Base-by-base conservation (phyloP, 1,140 invertebrate genomes). In the Microplitis mediator region DNA sequence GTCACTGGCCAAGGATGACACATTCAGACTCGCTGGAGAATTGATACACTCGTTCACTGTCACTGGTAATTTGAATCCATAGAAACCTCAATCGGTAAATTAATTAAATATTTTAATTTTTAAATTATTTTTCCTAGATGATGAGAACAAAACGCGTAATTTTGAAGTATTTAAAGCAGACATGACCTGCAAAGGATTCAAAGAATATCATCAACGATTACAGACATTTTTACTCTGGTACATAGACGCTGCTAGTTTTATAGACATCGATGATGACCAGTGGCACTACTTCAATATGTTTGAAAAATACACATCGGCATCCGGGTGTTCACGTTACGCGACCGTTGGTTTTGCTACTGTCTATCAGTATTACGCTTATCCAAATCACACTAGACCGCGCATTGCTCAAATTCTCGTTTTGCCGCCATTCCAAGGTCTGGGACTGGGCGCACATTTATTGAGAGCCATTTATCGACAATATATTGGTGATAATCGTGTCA, bases 301-400 rank as follows among this genome's bases (percentile, higher is more conserved):
- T 87, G 95, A 97, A 86, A 95, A 93, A 80, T 95, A 93, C 79
- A 87, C 88, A 73, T 88, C 88, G 35, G 85, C 88, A 56, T 88
- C 92, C 79, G 92, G 93, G 11, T 79, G 86, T 4, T 76, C 80
- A 11, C 87, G 88, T n/a, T 96, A 95, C 81, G 92, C 92, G 39
- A 91, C 95, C 69, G 92, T 92, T 74, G 97, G 95, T 9, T 98
- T 97, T 86, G 91, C 93, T 39, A 96, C 96, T 0, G 92, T 97
- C 23, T 99, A 98, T 88, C 93, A 95, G 76, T 99, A 97, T 85
- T 99, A 97, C 84, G 94, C 95, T 0, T 98, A 98, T 87, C 97
- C 97, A 0, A 88, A 91, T 56, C 92, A 95, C 81, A 92, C 91
- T 56, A 89, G 97, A 45, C 96, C 97, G 6, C 89, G 97, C 69